phyloP scores from a whole-genome alignment of 2,113 vertebrate genomes.

The Seriola quinqueradiata region DNA sequence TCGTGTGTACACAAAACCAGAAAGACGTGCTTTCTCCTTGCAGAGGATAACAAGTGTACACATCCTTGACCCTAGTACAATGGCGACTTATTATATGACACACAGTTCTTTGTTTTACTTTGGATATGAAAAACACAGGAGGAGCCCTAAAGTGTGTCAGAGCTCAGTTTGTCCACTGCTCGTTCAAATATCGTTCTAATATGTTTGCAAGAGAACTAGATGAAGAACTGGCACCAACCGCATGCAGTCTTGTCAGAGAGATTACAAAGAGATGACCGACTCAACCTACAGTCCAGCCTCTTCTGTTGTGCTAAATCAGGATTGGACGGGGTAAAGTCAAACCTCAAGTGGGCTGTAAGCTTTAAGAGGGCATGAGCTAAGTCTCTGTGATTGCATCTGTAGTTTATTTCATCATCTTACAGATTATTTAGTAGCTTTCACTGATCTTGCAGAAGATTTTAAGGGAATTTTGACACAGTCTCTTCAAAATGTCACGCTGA shows the following conservation, averaged over 20 bases:
- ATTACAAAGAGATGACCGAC: constrained; percentile 24
- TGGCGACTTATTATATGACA: constrained; percentile 3
- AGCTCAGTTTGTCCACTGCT: not conserved
- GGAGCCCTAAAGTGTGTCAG: constrained; percentile 6
- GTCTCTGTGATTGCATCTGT: constrained; percentile 14
- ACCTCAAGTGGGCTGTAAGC: constrained; percentile 4
- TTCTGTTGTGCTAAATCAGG: constrained; percentile 19
- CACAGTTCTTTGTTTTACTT: constrained; percentile 33
- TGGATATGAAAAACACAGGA: constrained; percentile 13
- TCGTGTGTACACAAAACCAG: not conserved
- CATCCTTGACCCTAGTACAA: constrained; percentile 8
- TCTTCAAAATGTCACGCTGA: not conserved
- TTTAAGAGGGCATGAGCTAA: constrained; percentile 11
- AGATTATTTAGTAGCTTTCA: constrained; percentile 14
- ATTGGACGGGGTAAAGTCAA: not conserved
- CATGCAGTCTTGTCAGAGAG: constrained; percentile 21
- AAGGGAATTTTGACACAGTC: not conserved
- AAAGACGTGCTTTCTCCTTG: not conserved
- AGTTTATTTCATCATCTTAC: constrained; percentile 1
- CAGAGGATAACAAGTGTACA: not conserved
- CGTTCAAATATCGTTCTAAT: not conserved
- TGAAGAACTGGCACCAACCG: constrained; percentile 8
- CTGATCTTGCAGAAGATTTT: not conserved
- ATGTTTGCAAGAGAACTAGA: constrained; percentile 18
- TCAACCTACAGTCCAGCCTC: not conserved